Conservation (phyloP, 2,113 vertebrate genomes). For the Perognathus longimembris region DNA sequence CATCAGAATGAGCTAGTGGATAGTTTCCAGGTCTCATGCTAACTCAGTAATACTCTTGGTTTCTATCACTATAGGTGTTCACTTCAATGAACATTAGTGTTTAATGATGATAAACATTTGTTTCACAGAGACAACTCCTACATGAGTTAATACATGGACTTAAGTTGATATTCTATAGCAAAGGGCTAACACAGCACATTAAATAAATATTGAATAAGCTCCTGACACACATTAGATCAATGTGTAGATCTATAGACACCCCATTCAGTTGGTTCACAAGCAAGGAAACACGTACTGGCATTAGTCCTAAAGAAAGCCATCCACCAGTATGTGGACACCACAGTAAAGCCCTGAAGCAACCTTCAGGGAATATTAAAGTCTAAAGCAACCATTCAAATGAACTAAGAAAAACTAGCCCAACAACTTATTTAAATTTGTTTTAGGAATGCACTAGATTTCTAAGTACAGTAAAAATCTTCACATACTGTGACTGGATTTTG, state of each 20-base stretch:
- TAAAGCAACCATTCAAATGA: neutral
- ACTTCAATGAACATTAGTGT: neutral
- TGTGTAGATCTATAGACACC: neutral
- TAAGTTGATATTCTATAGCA: slow-evolving; percentile 2
- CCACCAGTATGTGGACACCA: neutral
- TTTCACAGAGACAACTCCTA: neutral
- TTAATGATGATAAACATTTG: neutral
- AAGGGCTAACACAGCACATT: neutral
- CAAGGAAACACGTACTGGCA: neutral
- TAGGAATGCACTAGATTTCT: neutral
- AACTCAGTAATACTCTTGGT: neutral
- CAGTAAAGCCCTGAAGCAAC: neutral
- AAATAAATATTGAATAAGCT: neutral
- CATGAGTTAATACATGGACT: neutral
- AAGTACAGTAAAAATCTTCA: neutral
- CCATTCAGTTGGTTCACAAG: neutral
- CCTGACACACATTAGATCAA: neutral
- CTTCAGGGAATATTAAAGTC: neutral
- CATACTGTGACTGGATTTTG: neutral
- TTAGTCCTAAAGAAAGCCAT: neutral
- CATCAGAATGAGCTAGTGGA: neutral
- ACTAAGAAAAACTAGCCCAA: neutral
- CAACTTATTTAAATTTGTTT: neutral
- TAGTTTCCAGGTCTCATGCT: neutral
- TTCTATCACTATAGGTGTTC: neutral